These are phyloP conservation scores for Popillia japonica DNA, from an alignment of 1,140 invertebrate species.

Conservation along the genomic window DNA sequence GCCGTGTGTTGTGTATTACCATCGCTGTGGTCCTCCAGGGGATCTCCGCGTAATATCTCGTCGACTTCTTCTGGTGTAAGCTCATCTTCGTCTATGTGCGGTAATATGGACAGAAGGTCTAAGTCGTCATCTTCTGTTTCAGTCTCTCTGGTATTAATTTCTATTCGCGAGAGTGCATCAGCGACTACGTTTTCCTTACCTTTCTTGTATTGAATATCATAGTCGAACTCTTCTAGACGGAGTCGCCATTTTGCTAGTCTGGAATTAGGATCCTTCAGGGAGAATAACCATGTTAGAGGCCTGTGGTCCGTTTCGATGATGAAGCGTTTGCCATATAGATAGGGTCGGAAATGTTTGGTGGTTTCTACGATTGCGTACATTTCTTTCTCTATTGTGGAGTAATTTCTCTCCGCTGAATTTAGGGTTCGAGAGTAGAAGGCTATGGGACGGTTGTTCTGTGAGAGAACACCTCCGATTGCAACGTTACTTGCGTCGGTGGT, in stretches of 20 bases:
- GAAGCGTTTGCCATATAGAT: conserved; percentile 17
- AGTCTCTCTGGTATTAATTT: conserved; percentile 34
- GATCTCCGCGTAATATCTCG: background rate
- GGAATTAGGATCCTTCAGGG: conserved; percentile 56
- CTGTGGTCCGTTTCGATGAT: conserved; percentile 54
- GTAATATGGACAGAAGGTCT: background rate
- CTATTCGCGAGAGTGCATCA: conserved; percentile 48
- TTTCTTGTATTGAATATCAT: conserved; percentile 48
- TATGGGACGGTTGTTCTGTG: conserved; percentile 28
- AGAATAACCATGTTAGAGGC: conserved; percentile 15
- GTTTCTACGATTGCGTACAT: conserved; percentile 26
- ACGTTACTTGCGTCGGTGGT: conserved; percentile 47
- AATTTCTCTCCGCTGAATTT: conserved; percentile 24
- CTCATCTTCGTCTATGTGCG: background rate
- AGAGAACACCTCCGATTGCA: conserved; percentile 42
- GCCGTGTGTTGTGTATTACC: conserved; percentile 8
- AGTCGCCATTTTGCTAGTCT: conserved; percentile 53
- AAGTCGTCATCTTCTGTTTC: background rate
- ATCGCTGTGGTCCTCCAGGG: background rate
- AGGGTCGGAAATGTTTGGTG: conserved; percentile 36
- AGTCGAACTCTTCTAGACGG: conserved; percentile 55
- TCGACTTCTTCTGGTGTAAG: background rate
- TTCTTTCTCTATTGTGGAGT: conserved; percentile 32
- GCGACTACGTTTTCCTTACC: conserved; percentile 52
- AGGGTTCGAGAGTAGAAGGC: conserved; percentile 3